A percentile compares a stretch with the other conserved stretches of the same genome.
phyloP scores from a whole-genome alignment of 2,888 invertebrate genomes.

The Sarcophaga subvicina region DNA sequence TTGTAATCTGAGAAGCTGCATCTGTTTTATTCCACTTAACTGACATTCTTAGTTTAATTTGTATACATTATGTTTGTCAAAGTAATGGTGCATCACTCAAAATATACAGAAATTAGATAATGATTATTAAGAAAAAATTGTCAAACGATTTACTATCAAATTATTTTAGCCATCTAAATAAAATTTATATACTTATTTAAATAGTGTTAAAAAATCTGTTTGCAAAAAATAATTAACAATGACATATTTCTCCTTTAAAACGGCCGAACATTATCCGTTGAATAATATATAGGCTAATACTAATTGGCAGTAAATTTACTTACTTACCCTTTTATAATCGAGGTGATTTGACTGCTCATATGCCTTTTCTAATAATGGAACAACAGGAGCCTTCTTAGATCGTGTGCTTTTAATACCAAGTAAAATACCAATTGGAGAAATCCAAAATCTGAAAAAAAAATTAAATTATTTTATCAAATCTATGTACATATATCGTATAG shows the following conservation, averaged over 20 bases:
- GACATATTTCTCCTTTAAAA: no score
- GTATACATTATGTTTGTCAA: no score
- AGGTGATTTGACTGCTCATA: constrained; percentile 87
- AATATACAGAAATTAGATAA: not conserved
- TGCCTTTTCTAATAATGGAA: constrained; percentile 89
- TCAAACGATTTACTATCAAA: not conserved
- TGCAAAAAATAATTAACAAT: no score
- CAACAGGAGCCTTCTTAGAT: constrained; percentile 88
- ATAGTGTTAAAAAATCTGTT: no score
- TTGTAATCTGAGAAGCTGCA: no score
- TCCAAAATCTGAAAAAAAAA: constrained; percentile 86
- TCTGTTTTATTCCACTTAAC: no score
- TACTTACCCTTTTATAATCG: constrained; percentile 89
- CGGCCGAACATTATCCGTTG: no score
- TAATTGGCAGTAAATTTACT: not conserved
- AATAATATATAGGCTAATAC: no score
- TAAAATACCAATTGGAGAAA: constrained; percentile 90
- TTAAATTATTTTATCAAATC: not conserved
- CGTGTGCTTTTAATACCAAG: constrained; percentile 91
- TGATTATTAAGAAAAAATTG: not conserved
- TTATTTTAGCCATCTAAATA: no score
- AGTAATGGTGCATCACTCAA: no score
- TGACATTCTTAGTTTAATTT: no score
- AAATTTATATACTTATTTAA: no score
- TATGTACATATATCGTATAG: not conserved